phyloP scores from a whole-genome alignment of 2,113 vertebrate species.

The Thalassarche chlororhynchos region DNA sequence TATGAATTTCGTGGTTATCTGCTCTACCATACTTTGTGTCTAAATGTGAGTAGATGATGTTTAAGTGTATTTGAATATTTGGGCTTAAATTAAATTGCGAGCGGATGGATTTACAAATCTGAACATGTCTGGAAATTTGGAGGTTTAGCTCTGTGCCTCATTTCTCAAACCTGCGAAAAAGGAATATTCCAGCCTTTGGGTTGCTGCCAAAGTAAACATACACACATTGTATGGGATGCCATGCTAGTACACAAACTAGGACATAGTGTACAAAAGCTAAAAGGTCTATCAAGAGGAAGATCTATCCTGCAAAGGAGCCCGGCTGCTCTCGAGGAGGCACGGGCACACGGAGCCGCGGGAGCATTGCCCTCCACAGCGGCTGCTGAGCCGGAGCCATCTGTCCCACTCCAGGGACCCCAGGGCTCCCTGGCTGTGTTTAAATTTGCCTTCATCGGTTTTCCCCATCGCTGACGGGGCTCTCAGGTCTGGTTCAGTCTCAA shows the following conservation, averaged over 20 bases:
- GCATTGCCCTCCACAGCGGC: not conserved
- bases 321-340: not conserved
- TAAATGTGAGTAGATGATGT: not conserved
- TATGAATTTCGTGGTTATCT: not conserved
- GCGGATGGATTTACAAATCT: not conserved
- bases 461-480: not conserved
- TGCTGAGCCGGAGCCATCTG: not conserved
- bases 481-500: not conserved
- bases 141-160: not conserved
- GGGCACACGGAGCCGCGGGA: accelerated
- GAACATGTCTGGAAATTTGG: not conserved
- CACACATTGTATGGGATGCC: not conserved
- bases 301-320: not conserved
- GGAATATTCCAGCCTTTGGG: not conserved
- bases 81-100: not conserved
- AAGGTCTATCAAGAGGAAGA: not conserved
- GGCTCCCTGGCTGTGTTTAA: not conserved
- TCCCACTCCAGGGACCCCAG: not conserved
- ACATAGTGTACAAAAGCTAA: not conserved
- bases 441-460: not conserved
- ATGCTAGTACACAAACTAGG: not conserved
- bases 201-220: not conserved
- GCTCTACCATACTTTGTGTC: not conserved
- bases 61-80: not conserved
- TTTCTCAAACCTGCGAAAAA: not conserved